Base-by-base conservation (phyloP, 2,113 vertebrate genomes). In the Plectropomus leopardus region DNA sequence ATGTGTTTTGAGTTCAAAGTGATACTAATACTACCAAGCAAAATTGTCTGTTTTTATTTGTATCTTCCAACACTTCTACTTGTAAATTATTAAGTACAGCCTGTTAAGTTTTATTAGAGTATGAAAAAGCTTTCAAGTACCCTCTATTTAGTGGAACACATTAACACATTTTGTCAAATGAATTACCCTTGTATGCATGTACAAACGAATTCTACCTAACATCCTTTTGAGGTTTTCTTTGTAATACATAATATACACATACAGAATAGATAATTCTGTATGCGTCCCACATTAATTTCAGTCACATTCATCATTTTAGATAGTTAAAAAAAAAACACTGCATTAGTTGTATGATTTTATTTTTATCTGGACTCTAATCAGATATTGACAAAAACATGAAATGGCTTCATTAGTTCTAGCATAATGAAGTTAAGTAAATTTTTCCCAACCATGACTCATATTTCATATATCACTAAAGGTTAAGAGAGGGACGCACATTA, bases 1-100 rank as follows among this genome's bases (percentile, higher is more conserved):
- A 21, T 64, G 15, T 14, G 19, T 36, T 73, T 74, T 63, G n/a
- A 45, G 4, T 69, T 70, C 57, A 23, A 34, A 17, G 58, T 34
- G 45, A 55, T 30, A n/a, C 5, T 7, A 30, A n/a, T 24, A 45
- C 53, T 8, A 83, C 40, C 6, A n/a, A 42, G 15, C 4, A 9
- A 17, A 30, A n/a, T 19, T 50, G 32, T 47, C 34, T 7, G 4
- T 65, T 80, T 48, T 19, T 28, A 19, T 36, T 72, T 60, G 30
- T 7, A 36, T 47, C 42, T 1, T 28, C 6, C 19, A 69, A 69
- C 14, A 17, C 5, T 66, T 72, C 36, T 6, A 44, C n/a, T 64
- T 44, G 50, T 19, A 36, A 75, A 65, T 28, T 21, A 2, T 19
- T 5, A 4, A 36, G 21, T 44, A 15, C 11, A 54, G 4, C 8